Evolutionary conservation across 2,888 invertebrate genomes (phyloP), one percentile per base, ranked within the genome.

Genomic region (Opisthograptis luteolata): DNA sequence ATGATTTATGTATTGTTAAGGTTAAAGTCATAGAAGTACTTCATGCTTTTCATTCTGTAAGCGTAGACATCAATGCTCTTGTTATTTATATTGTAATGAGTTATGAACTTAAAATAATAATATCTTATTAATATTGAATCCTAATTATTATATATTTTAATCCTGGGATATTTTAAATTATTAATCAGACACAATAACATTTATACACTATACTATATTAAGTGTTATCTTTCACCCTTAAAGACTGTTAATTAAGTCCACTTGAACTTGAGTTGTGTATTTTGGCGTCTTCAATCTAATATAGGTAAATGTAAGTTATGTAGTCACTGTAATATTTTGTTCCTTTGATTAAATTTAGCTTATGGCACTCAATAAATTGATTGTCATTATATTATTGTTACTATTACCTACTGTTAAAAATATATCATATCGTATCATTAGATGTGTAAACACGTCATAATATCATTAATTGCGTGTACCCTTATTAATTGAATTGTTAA

Each of bases 231-330:
- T 76, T 77, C 62, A 77, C 73, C 76, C 72, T 76, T 73, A 61
- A 84, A 84, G 84, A 86, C 84, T 84, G 85, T 77, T 79, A 79
- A 67, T 64, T 83, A 82, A 77, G 84, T 81, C 79, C 77, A 76
- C 55, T 70, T 49, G 32, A 72, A 69, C 68, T 71, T 79, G 70
- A 58, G 77, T 83, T 79, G 75, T 76, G 75, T 66, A 49, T 47
- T 32, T 62, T 68, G 55, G 68, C 68, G 56, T 73, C 56, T 66
- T n/a, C n/a, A n/a, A n/a, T n/a, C n/a, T n/a, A n/a, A n/a, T n/a
- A n/a, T n/a, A n/a, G n/a, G n/a, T n/a, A 41, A 54, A 60, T 47
- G 55, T 60, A n/a, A 53, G 58, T 64, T 48, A 35, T 41, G 30
- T 46, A 46, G 25, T 39, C 17, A 25, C 3, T 22, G 15, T 10